Conservation (phyloP, 2,797 vertebrate species). For the Adrianichthys oophorus region DNA sequence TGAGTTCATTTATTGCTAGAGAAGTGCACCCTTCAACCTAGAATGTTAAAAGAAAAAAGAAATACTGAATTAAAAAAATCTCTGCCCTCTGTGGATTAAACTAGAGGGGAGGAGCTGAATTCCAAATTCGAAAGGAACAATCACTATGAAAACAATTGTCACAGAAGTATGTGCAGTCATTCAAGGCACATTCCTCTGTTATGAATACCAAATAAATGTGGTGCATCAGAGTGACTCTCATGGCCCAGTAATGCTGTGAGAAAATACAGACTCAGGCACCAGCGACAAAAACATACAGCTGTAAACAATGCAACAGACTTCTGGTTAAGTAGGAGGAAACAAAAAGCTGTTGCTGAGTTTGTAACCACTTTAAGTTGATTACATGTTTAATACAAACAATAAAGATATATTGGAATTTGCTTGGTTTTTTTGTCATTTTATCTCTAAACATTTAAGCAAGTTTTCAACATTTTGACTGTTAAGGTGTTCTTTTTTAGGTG, state of each 20-base stretch:
- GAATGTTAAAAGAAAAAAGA: conserved; percentile 42
- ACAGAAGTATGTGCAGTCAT: conserved; percentile 58
- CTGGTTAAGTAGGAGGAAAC: conserved; percentile 6
- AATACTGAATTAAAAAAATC: conserved; percentile 23
- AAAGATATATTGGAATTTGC: too few species aligned
- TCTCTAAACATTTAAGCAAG: too few species aligned
- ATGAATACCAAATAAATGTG: conserved; percentile 68
- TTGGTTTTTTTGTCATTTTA: too few species aligned
- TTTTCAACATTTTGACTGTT: too few species aligned
- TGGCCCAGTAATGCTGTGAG: conserved; percentile 64
- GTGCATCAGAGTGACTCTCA: conserved; percentile 67
- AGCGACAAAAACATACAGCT: conserved; percentile 7
- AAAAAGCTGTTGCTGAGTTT: not conserved
- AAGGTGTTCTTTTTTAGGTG: too few species aligned
- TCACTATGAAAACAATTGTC: conserved; percentile 68
- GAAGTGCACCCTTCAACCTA: conserved; percentile 8
- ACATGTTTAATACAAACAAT: too few species aligned
- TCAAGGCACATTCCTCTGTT: conserved; percentile 63
- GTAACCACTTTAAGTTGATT: not conserved
- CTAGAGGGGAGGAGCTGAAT: conserved; percentile 42
- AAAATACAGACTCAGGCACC: conserved; percentile 38
- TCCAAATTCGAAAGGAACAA: conserved; percentile 66
- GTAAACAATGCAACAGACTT: not conserved
- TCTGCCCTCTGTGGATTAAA: conserved; percentile 53
- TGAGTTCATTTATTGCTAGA: not conserved